Evolutionary conservation across 1,140 invertebrate genomes (phyloP).

Genomic region (Anagrus nilaparvatae): DNA sequence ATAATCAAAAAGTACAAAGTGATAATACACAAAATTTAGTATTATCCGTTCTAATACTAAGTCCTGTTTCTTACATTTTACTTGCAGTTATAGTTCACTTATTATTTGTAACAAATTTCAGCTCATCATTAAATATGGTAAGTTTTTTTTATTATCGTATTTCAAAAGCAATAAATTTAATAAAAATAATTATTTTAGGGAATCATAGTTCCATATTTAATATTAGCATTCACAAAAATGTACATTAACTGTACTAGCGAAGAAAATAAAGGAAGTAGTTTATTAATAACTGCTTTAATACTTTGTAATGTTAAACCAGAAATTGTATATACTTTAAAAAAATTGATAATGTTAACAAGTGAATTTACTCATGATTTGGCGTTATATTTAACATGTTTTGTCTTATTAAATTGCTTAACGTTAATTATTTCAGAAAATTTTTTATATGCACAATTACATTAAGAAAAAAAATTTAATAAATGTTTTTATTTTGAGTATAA

Average conservation of each 20-base stretch:
- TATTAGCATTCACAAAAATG: conserved; percentile 11
- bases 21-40: conserved; percentile 4
- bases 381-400: conserved; percentile 23
- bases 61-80: conserved; percentile 17
- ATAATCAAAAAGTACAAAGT: neutral
- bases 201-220: conserved; percentile 18
- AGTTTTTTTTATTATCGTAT: conserved; percentile 11
- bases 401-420: conserved; percentile 16
- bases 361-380: conserved; percentile 16
- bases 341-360: conserved; percentile 8
- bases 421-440: conserved; percentile 4
- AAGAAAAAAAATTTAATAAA: neutral
- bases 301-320: conserved; percentile 22
- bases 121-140: conserved; percentile 28
- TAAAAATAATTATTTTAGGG: conserved; percentile 17
- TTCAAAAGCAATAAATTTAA: conserved; percentile 1
- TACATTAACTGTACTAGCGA: conserved; percentile 6
- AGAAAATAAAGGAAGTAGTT: conserved; percentile 11
- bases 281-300: conserved; percentile 21
- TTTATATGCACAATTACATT: neutral
- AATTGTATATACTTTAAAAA: conserved; percentile 14
- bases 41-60: conserved; percentile 14
- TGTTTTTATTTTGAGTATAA: neutral
- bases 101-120: conserved; percentile 20
- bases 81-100: conserved; percentile 27